Evolutionary conservation across 2,888 invertebrate genomes (phyloP).

Genomic region (Myathropa florea): DNA sequence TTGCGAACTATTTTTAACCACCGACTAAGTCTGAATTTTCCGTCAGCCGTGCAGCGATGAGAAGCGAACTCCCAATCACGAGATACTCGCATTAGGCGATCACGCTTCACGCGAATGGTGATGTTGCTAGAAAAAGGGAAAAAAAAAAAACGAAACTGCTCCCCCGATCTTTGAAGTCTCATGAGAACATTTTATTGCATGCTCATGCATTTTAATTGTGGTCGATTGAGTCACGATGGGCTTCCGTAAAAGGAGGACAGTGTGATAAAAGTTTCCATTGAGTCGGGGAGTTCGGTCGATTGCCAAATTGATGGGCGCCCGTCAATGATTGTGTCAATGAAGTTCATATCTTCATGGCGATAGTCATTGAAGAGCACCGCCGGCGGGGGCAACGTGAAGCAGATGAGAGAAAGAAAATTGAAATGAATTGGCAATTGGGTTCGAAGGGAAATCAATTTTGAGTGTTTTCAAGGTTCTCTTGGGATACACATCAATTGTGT

Average conservation of each 20-base stretch:
- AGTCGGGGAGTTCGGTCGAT: neutral
- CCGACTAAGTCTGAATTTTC: neutral
- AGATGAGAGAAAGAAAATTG: neutral
- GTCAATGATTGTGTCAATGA: neutral
- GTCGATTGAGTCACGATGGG: conserved; percentile 4
- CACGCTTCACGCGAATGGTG: conserved; percentile 33
- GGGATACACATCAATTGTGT: neutral
- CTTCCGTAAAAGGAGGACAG: neutral
- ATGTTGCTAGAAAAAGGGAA: conserved; percentile 5
- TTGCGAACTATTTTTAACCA: conserved; percentile 50
- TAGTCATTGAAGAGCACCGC: neutral
- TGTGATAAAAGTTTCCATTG: conserved; percentile 2
- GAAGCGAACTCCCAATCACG: conserved; percentile 6
- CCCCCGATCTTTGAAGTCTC: neutral
- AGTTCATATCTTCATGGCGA: neutral
- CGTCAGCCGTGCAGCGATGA: neutral
- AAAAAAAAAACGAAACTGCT: neutral
- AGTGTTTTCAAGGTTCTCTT: conserved; percentile 29
- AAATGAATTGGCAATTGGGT: conserved; percentile 20
- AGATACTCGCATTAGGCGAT: conserved; percentile 23
- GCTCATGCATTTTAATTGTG: neutral
- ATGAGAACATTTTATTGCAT: neutral
- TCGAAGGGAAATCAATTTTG: conserved; percentile 34
- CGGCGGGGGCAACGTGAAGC: neutral
- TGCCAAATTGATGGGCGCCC: conserved; percentile 3